Conservation (phyloP, 2,888 invertebrate genomes). For the Diogma glabrata region DNA sequence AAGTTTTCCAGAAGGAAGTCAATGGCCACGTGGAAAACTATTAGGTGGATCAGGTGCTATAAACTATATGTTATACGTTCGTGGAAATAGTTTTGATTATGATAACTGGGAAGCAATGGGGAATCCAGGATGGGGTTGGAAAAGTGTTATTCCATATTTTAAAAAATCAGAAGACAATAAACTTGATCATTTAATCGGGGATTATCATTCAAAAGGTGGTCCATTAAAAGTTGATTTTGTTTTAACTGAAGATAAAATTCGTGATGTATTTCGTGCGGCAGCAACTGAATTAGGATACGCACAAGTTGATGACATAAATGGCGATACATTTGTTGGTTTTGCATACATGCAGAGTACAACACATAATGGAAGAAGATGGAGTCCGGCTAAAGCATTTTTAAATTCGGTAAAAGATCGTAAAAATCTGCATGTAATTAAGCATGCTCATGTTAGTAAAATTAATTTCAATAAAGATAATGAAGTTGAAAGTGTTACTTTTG, state of each 20-base stretch:
- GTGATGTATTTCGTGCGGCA: slow-evolving; percentile 48
- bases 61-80: slow-evolving; percentile 53
- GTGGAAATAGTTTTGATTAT: slow-evolving; percentile 53
- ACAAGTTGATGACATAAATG: slow-evolving; percentile 49
- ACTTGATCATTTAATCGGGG: slow-evolving; percentile 38
- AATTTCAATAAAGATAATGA: slow-evolving; percentile 11
- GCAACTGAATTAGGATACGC: slow-evolving; percentile 51
- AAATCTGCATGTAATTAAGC: slow-evolving; percentile 25
- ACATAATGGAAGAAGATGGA: slow-evolving; percentile 54
- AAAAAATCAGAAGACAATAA: slow-evolving; percentile 55
- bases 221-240: slow-evolving; percentile 48
- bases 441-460: slow-evolving; percentile 18
- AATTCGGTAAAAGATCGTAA: slow-evolving; percentile 34
- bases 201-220: slow-evolving; percentile 49
- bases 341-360: slow-evolving; percentile 54
- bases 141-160: slow-evolving; percentile 53
- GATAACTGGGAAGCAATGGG: slow-evolving; percentile 38
- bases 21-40: slow-evolving; percentile 47
- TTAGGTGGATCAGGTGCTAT: slow-evolving; percentile 53
- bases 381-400: slow-evolving; percentile 58
- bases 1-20: slow-evolving; percentile 30
- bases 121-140: slow-evolving; percentile 55
- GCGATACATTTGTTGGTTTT: slow-evolving; percentile 54
- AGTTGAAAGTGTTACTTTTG: slow-evolving; percentile 12
- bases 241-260: slow-evolving; percentile 31